Evolutionary conservation across 92 coral and sea anemone genomes (phyloP), one percentile per base, ranked within the genome.

Genomic region (Paramuricea clavata): DNA sequence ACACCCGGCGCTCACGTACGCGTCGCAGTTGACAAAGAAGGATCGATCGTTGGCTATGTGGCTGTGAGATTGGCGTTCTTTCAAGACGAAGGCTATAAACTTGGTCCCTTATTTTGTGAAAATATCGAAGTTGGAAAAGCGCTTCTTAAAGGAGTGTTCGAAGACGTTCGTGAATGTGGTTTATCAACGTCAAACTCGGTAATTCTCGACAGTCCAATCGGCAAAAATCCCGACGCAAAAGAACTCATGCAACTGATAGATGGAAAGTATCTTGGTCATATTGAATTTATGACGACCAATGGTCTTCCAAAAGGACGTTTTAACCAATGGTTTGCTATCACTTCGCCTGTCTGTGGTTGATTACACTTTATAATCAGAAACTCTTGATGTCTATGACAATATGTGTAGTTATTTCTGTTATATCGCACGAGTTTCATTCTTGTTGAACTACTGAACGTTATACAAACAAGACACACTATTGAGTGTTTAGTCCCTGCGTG

Each of bases 1-100:
- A 25, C 76, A 44, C 59, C 36, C 27, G 88, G 88, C 26, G 74
- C 78, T 88, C 85, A 83, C 21, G 71, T 76, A 5, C 83, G 84
- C 5, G 88, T 83, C 16, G 91, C 91, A 47, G 11, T 88, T 16
- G 33, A 74, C 36, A 32, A 25, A 10, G 89, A 88, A 9, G 91
- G 71, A 15, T 39, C 41, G 22, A 81, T 87, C 77, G 81, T 87
- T 22, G 90, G 90, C 7, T 87, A 87, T 25, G 39, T 36, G 6
- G 81, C 64, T 36, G 86, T 70, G 33, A 69, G 81, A 61, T 25
- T 56, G 28, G 75, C 87, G 59, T 50, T 78, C 26, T 5, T 54
- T 54, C 26, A 54, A 2, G 25, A 54, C 22, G 62, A 54, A 54
- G 62, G 62, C 19, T 54, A 54, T 21, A 54, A 54, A 21, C 11